A percentile compares a stretch with the other conserved stretches of the same genome.
phyloP scores from a whole-genome alignment of 2,888 invertebrate species.

The Cloeon dipterum region DNA sequence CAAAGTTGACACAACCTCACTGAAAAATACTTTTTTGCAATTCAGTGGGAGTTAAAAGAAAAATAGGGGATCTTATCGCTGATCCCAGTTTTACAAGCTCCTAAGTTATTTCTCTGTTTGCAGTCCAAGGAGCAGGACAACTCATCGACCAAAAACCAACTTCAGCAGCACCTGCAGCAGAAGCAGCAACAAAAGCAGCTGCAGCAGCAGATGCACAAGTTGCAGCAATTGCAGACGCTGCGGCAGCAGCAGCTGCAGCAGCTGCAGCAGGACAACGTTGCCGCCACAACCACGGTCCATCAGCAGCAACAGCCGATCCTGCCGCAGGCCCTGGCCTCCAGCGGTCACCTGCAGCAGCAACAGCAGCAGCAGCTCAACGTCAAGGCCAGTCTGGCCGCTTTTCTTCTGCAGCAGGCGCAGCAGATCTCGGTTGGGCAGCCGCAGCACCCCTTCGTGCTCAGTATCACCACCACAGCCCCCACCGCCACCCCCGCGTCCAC shows the following conservation, averaged over 20 bases:
- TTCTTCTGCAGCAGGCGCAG: constrained; percentile 16
- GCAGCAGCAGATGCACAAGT: constrained; percentile 17
- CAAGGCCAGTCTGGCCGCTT: constrained; percentile 23
- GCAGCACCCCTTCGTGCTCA: neutral
- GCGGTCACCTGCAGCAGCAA: constrained; percentile 13
- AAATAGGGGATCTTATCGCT: no score
- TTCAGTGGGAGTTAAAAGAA: no score
- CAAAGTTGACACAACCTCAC: no score
- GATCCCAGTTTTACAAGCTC: no score
- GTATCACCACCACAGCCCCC: constrained; percentile 1
- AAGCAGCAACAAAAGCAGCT: constrained; percentile 34
- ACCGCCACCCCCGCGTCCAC: neutral
- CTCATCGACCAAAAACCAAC: neutral
- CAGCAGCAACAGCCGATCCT: constrained; percentile 14
- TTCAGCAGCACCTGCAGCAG: constrained; percentile 44
- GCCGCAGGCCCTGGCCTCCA: constrained; percentile 16
- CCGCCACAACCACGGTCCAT: constrained; percentile 24
- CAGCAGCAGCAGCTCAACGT: constrained; percentile 19
- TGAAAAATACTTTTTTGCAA: no score
- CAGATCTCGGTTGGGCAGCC: neutral
- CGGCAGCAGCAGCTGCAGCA: constrained; percentile 16
- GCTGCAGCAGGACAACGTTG: constrained; percentile 31
- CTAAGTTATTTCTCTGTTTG: no score
- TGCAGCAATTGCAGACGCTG: constrained; percentile 15
- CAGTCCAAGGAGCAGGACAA: neutral